Conservation (phyloP, 2,113 vertebrate species). For the Entomyzon cyanotis region DNA sequence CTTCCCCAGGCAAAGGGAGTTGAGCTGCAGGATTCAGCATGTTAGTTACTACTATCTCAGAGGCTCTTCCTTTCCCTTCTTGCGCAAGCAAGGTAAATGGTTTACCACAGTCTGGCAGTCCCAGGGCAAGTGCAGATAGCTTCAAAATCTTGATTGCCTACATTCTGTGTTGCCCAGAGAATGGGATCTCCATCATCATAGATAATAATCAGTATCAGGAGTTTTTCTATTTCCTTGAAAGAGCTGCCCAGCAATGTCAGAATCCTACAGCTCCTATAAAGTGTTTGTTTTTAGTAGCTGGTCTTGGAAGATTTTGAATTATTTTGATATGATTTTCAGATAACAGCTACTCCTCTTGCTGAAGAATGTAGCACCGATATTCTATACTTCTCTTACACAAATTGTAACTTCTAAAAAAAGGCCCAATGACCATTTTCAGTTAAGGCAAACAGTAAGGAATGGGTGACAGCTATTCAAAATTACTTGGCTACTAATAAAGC, state of each 20-base stretch:
- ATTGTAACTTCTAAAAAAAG: not conserved
- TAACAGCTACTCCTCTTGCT: fast-evolving
- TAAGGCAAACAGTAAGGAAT: not conserved
- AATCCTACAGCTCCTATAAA: not conserved
- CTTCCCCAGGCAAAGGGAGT: not conserved
- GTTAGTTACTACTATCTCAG: not conserved
- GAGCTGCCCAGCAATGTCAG: fast-evolving
- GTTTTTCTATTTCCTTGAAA: not conserved
- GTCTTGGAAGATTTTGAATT: not conserved
- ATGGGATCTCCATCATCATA: not conserved
- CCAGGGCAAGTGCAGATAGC: not conserved
- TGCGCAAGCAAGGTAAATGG: not conserved
- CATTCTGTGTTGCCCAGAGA: not conserved
- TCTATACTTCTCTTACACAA: not conserved
- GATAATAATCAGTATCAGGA: not conserved
- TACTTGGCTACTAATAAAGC: not conserved
- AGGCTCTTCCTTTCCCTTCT: not conserved
- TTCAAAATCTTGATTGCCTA: not conserved
- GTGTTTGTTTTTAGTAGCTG: not conserved
- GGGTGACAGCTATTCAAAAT: not conserved
- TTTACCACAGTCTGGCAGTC: not conserved
- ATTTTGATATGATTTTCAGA: not conserved
- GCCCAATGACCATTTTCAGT: not conserved
- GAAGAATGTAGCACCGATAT: not conserved
- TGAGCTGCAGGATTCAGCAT: not conserved